Evolutionary conservation across 2,797 vertebrate genomes (phyloP).

Genomic region (Tiaroga cobitis): DNA sequence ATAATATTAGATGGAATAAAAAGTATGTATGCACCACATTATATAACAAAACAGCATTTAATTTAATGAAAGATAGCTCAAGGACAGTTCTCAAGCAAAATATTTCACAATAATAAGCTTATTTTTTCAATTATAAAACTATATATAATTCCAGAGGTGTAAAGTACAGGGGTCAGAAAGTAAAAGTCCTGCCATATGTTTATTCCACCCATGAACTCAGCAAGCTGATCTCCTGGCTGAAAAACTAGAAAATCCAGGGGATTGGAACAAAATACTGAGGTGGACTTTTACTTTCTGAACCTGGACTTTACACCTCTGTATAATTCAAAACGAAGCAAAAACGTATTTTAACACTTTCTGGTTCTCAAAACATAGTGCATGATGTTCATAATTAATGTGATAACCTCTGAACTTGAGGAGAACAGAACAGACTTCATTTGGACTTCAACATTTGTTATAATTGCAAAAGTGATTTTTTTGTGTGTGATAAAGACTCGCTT

Average conservation of each 20-base stretch:
- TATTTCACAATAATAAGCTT: neutral
- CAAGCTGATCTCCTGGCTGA: too few species aligned
- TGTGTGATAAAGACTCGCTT: neutral
- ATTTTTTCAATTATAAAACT: neutral
- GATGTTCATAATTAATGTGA: neutral
- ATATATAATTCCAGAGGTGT: neutral
- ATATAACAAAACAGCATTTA: neutral
- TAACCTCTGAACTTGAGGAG: neutral
- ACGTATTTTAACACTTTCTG: neutral
- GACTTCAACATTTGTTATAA: neutral
- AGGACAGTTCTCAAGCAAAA: neutral
- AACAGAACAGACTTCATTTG: neutral
- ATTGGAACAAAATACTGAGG: too few species aligned
- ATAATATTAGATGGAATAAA: neutral
- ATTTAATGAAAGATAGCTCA: neutral
- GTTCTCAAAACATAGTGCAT: neutral
- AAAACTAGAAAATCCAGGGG: too few species aligned
- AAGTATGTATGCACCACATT: neutral
- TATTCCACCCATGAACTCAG: too few species aligned
- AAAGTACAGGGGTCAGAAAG: too few species aligned
- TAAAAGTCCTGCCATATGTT: too few species aligned
- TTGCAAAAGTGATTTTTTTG: neutral
- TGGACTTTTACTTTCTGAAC: too few species aligned
- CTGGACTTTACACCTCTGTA: too few species aligned
- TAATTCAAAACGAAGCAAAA: neutral